Percentiles rank a stretch among this genome's conserved stretches.
Conservation (phyloP, 2,888 invertebrate species). For the Anagyrus pseudococci region DNA sequence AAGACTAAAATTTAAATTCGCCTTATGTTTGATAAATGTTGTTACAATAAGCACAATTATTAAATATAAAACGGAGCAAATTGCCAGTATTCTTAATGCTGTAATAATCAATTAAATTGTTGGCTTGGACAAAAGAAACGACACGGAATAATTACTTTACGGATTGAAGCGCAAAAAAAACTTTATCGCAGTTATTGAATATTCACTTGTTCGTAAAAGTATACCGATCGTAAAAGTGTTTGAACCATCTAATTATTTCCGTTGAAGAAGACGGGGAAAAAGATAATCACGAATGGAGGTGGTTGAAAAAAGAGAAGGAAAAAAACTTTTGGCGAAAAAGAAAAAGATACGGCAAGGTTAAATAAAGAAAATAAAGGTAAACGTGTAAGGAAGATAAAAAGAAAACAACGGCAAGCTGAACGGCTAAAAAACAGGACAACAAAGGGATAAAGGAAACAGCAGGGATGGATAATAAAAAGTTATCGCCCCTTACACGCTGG, state of each 20-base stretch:
- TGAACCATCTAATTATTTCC: conserved; percentile 5
- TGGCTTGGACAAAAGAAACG: background rate
- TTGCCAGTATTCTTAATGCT: conserved; percentile 4
- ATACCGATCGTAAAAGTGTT: conserved; percentile 6
- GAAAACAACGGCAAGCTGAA: background rate
- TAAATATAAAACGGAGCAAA: background rate
- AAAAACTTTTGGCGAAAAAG: too few species aligned
- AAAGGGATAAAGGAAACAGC: conserved; percentile 14
- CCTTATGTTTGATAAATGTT: background rate
- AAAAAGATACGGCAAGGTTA: too few species aligned
- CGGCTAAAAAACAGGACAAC: conserved; percentile 4
- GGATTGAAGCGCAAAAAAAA: too few species aligned
- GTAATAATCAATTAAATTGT: conserved; percentile 13
- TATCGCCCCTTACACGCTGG: conserved; percentile 24
- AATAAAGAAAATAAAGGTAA: conserved; percentile 27
- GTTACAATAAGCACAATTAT: background rate
- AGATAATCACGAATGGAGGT: background rate
- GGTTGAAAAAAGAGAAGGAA: background rate
- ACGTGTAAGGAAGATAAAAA: conserved; percentile 17
- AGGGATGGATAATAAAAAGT: conserved; percentile 34
- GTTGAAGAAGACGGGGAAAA: conserved; percentile 8
- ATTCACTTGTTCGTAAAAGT: background rate
- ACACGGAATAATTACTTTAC: too few species aligned
- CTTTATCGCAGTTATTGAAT: background rate
- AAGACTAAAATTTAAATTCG: background rate